These are phyloP conservation scores for Epistrophe eligans DNA, from an alignment of 2,888 invertebrate genomes.

Conservation along the genomic window DNA sequence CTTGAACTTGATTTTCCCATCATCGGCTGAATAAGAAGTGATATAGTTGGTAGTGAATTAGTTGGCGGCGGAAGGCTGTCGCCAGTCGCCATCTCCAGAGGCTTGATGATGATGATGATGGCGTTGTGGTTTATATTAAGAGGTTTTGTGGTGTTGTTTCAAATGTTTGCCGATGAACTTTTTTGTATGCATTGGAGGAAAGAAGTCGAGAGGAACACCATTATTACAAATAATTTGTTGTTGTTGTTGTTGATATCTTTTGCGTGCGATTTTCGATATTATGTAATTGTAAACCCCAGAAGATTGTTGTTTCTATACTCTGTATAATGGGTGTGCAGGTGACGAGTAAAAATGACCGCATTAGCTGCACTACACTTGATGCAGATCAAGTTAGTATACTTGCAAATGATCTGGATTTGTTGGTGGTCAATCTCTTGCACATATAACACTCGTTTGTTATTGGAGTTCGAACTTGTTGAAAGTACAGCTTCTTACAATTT, in stretches of 20 bases:
- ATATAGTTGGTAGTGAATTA: slow-evolving; percentile 48
- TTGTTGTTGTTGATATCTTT: slow-evolving; percentile 11
- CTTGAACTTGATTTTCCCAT: slow-evolving; percentile 72
- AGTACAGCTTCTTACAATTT: slow-evolving; percentile 30
- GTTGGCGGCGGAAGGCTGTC: slow-evolving; percentile 70
- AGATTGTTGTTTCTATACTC: slow-evolving; percentile 29
- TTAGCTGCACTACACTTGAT: slow-evolving; percentile 51
- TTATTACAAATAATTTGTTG: slow-evolving; percentile 39
- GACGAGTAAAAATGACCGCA: slow-evolving; percentile 63
- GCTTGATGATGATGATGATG: slow-evolving; percentile 11
- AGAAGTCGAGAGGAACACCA: slow-evolving; percentile 45
- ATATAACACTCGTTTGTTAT: slow-evolving; percentile 3
- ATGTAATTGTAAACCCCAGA: slow-evolving; percentile 63
- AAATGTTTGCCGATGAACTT: slow-evolving; percentile 36
- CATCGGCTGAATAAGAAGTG: slow-evolving; percentile 34
- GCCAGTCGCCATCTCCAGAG: slow-evolving; percentile 36
- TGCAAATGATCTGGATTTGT: slow-evolving; percentile 69
- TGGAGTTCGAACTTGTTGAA: slow-evolving; percentile 33
- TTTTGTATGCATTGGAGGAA: slow-evolving; percentile 12
- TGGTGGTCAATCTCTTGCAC: slow-evolving; percentile 11
- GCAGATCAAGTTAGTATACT: slow-evolving; percentile 48
- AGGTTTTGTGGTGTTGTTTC: slow-evolving; percentile 39
- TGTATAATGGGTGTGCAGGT: slow-evolving; percentile 51
- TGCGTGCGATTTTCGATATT: slow-evolving; percentile 55
- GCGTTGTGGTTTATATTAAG: slow-evolving; percentile 16